Evolutionary conservation across 2,113 vertebrate genomes (phyloP), one percentile per base, ranked within the genome.

Genomic region (Pithys albifrons): DNA sequence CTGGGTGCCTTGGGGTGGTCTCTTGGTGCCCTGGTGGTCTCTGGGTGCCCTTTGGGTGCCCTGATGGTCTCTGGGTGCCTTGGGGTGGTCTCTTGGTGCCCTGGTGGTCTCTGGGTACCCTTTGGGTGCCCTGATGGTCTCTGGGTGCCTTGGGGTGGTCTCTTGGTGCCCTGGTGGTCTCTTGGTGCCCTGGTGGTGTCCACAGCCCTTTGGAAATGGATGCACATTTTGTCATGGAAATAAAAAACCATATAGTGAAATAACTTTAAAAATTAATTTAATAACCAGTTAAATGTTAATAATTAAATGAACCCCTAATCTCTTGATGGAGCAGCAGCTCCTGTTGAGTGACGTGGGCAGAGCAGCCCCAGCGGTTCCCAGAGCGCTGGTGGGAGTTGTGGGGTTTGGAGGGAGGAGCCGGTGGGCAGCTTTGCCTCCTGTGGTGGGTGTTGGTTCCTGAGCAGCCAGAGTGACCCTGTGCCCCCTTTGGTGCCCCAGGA

Each of bases 401-500:
- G 27, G 8, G 45, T 29, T 39, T 41, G 52, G 43, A 66, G 82
- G 22, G 48, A 67, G 72, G 64, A 77, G 49, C 4, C 33, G 8
- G 6, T 22, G 51, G 20, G 4, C 23, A 2, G 22, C 2, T 39
- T 29, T 14, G 23, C 17, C 15, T 37, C 39, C 20, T 27, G 25
- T 0, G 0, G n/a, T 37, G 27, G 54, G 6, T 23, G 79, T 86
- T 24, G 1, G 46, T 76, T 57, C 8, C 0, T 37, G n/a, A 45
- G 33, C n/a, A 75, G 24, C 46, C 37, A 31, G 16, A 20, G 31
- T 57, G 18, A 57, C 31, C 31, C 6, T 33, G 31, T 57, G 19
- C 55, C 55, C 31, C 24, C 10, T 12, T 19, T 12, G 9, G 8
- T 57, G 54, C 52, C 52, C 29, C 98, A 97, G 99, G 98, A 71